Evolutionary conservation across 2,797 vertebrate genomes (phyloP), one percentile per base, ranked within the genome.

Genomic region (Pseudochromis fuscus): DNA sequence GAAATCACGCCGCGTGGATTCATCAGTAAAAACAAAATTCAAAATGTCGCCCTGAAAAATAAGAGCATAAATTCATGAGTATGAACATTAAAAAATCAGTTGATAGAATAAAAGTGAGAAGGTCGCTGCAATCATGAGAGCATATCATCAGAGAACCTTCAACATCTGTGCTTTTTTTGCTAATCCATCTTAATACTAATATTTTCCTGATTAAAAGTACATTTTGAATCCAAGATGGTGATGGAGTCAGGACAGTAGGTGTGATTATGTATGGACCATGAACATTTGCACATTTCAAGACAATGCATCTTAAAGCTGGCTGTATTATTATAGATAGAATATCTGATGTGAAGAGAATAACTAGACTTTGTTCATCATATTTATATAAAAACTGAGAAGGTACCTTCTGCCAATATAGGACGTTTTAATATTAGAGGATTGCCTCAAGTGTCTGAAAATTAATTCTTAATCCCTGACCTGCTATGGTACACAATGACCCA

Each of bases 381-480:
- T n/a, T n/a, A n/a, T n/a, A n/a, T n/a, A n/a, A n/a, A n/a, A n/a
- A n/a, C n/a, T n/a, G n/a, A n/a, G n/a, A n/a, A n/a, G n/a, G n/a
- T n/a, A n/a, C n/a, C n/a, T n/a, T n/a, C n/a, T n/a, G n/a, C n/a
- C n/a, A n/a, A n/a, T n/a, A n/a, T n/a, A n/a, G n/a, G n/a, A n/a
- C n/a, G n/a, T n/a, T 70, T 38, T 24, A 50, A 49, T 16, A 65
- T 74, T 24, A 38, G 25, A 49, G 16, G 16, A 19, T 49, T 45
- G 31, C 15, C 6, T 1, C 23, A 30, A 50, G 33, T 45, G 46
- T 51, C 44, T n/a, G 45, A 42, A 79, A 63, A 77, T 51, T 48
- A 1, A 35, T 49, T 18, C 58, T 56, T 30, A 50, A 81, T 70
- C 56, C 5, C 30, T 58, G 33, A 62, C 18, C 31, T 58, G 63